Conservation (phyloP, 2,888 invertebrate species). For the Brachyptera risi region DNA sequence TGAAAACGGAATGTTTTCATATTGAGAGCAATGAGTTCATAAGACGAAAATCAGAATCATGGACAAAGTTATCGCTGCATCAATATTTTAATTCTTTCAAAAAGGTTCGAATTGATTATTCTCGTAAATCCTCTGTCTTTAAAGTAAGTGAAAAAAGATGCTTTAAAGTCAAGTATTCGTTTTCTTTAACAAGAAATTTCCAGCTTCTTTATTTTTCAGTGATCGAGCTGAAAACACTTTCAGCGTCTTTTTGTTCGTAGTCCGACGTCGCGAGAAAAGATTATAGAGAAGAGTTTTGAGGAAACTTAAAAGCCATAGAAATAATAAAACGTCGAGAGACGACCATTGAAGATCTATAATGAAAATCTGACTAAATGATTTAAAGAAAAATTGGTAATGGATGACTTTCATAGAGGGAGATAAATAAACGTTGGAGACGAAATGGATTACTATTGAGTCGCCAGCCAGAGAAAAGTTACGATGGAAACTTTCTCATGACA, state of each 20-base stretch:
- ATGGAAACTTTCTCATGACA: conserved; percentile 16
- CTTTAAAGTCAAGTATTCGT: not conserved
- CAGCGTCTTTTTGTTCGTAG: conserved; percentile 10
- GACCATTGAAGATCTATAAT: conserved; percentile 18
- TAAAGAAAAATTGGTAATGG: conserved; percentile 20
- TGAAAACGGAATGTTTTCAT: no score
- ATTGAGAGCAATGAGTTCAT: no score
- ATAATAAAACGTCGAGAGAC: conserved; percentile 13
- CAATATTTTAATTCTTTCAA: no score
- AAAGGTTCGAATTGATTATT: no score
- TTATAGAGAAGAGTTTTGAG: conserved; percentile 2
- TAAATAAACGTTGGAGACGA: conserved; percentile 19
- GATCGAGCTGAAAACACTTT: conserved; percentile 13
- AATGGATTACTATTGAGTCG: conserved; percentile 19
- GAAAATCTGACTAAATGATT: conserved; percentile 21
- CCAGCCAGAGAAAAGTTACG: conserved; percentile 6
- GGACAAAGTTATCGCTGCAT: no score
- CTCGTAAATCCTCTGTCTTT: no score
- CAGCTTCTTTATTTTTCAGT: not conserved
- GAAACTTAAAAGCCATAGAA: conserved; percentile 14
- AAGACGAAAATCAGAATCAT: no score
- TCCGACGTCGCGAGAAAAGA: not conserved
- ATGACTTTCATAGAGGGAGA: conserved; percentile 20
- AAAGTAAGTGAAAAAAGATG: not conserved
- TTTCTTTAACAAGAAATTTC: not conserved